These are phyloP conservation scores for Lateolabrax maculatus DNA, from an alignment of 2,797 vertebrate genomes.

Conservation along the genomic window DNA sequence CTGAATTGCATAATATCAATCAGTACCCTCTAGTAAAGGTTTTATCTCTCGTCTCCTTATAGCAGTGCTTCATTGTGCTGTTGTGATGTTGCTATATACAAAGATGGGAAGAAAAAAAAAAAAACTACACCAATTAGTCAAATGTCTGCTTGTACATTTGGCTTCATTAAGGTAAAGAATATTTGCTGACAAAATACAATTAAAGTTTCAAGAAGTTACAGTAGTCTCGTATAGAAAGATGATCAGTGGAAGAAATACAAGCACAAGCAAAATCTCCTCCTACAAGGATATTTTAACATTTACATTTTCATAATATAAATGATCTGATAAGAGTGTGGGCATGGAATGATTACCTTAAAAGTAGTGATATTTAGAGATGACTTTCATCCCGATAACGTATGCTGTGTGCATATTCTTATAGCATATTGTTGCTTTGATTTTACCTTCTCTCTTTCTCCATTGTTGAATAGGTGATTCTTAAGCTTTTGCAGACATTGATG, in stretches of 20 bases:
- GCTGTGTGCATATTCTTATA: background rate
- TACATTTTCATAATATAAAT: background rate
- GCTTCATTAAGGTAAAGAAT: slow-evolving; percentile 30
- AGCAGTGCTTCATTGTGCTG: slow-evolving; percentile 11
- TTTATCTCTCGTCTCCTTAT: slow-evolving; percentile 27
- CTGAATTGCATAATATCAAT: slow-evolving; percentile 56
- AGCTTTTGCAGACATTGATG: background rate
- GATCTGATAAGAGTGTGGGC: background rate
- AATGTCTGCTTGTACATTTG: slow-evolving; percentile 15
- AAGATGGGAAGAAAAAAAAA: background rate
- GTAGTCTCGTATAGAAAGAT: background rate
- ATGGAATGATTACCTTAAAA: background rate
- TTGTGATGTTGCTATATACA: slow-evolving; percentile 21
- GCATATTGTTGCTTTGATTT: slow-evolving; percentile 16
- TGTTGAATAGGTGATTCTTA: background rate
- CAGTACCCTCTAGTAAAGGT: slow-evolving; percentile 19
- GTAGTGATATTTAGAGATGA: background rate
- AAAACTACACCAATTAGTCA: slow-evolving; percentile 35
- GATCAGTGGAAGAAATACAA: slow-evolving; percentile 8
- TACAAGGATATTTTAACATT: background rate
- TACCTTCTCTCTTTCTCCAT: background rate
- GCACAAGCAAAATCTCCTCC: background rate
- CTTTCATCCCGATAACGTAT: background rate
- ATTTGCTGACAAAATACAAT: slow-evolving; percentile 40
- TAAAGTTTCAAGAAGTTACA: slow-evolving; percentile 17